Evolutionary conservation across 2,113 vertebrate species (phyloP).

Genomic region (Andinoacara biseriatus): DNA sequence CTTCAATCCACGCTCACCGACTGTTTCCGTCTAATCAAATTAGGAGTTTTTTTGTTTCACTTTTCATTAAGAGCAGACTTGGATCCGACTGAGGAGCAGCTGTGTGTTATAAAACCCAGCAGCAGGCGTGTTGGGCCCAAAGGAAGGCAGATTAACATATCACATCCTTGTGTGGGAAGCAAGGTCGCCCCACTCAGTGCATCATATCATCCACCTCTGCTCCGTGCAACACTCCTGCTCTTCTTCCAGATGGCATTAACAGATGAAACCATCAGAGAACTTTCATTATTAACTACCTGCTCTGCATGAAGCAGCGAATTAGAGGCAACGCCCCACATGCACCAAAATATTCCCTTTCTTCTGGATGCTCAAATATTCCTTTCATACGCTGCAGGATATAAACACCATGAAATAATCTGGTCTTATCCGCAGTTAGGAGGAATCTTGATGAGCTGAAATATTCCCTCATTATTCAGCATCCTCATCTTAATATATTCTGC

Average conservation of each 20-base stretch:
- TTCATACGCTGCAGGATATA: slow-evolving; percentile 18
- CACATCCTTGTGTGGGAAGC: slow-evolving; percentile 27
- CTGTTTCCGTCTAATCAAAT: slow-evolving; percentile 7
- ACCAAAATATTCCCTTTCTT: slow-evolving; percentile 40
- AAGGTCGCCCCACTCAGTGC: slow-evolving; percentile 28
- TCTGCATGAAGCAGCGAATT: slow-evolving; percentile 29
- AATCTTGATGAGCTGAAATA: slow-evolving; percentile 3
- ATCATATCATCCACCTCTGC: slow-evolving; percentile 21
- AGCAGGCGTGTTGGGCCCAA: slow-evolving; percentile 9
- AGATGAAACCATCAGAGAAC: slow-evolving; percentile 40
- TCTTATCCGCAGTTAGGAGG: not conserved
- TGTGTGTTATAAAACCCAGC: slow-evolving; percentile 35
- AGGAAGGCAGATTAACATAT: slow-evolving; percentile 42
- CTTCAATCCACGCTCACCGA: not conserved
- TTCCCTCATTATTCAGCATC: slow-evolving; percentile 4
- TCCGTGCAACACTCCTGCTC: slow-evolving; percentile 11
- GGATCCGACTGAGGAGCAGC: slow-evolving; percentile 16
- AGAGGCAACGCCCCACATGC: slow-evolving; percentile 27
- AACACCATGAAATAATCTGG: slow-evolving; percentile 19
- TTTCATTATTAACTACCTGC: slow-evolving; percentile 54
- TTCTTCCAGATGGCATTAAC: slow-evolving; percentile 56
- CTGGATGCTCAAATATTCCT: slow-evolving; percentile 34
- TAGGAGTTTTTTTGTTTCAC: not conserved
- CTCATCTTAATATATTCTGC: not conserved
- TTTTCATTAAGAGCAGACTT: slow-evolving; percentile 19